Conservation (phyloP, 2,888 invertebrate species). For the Campoplex capitator region DNA sequence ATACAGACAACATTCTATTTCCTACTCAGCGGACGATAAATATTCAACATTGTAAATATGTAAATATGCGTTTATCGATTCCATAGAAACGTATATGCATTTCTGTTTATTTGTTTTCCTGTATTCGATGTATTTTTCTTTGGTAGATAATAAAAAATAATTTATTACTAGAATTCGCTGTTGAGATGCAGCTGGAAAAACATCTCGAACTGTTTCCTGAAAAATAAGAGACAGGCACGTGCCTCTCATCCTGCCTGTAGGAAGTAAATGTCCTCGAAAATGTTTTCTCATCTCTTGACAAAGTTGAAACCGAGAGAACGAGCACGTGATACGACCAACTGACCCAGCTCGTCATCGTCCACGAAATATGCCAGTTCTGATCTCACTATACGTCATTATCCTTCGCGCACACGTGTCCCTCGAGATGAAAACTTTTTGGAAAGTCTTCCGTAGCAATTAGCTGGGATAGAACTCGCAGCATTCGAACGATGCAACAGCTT, state of each 20-base stretch:
- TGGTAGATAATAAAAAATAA: neutral
- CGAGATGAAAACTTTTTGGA: slow-evolving; percentile 44
- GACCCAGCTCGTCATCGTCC: slow-evolving; percentile 74
- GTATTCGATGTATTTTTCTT: no score
- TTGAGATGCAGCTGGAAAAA: slow-evolving; percentile 48
- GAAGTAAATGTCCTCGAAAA: slow-evolving; percentile 26
- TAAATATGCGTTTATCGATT: slow-evolving; percentile 25
- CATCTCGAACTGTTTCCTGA: slow-evolving; percentile 29
- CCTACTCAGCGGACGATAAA: slow-evolving; percentile 1
- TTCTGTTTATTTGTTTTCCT: neutral
- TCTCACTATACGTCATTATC: slow-evolving; percentile 69
- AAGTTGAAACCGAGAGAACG: slow-evolving; percentile 23
- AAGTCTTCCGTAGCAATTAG: slow-evolving; percentile 26
- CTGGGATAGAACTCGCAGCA: slow-evolving; percentile 16
- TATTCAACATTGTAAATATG: slow-evolving; percentile 13
- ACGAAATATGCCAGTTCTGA: slow-evolving; percentile 67
- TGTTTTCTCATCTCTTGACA: slow-evolving; percentile 30
- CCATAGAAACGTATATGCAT: neutral
- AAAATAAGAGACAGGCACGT: slow-evolving; percentile 58
- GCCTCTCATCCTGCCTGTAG: slow-evolving; percentile 29
- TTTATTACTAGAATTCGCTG: neutral
- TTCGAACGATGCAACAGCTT: slow-evolving; percentile 25
- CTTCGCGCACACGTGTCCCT: slow-evolving; percentile 17
- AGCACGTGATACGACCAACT: slow-evolving; percentile 69
- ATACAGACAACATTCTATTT: slow-evolving; percentile 16